Evolutionary conservation across 2,113 vertebrate genomes (phyloP).

Genomic region (Orientallactaga bullata): DNA sequence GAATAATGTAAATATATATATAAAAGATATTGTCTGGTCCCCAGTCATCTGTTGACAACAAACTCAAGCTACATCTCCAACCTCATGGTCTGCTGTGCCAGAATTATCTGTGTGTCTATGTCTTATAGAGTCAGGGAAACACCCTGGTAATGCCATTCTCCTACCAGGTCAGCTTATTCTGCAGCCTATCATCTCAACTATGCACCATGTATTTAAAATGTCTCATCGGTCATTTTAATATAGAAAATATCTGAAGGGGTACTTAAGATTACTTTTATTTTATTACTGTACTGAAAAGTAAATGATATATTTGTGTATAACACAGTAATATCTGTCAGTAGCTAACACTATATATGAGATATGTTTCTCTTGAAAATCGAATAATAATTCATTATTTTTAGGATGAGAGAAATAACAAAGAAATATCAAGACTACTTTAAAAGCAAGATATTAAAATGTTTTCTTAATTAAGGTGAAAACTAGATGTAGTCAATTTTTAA

Average conservation of each 20-base stretch:
- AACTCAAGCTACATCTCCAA: neutral
- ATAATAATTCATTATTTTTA: neutral
- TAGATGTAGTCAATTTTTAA: too few species aligned
- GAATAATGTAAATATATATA: too few species aligned
- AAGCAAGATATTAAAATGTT: neutral
- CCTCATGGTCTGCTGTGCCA: neutral
- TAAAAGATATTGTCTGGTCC: neutral
- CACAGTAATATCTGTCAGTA: neutral
- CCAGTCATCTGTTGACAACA: neutral
- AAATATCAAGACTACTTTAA: neutral
- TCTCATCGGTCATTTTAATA: neutral
- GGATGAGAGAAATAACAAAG: neutral
- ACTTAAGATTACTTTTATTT: neutral
- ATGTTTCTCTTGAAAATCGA: constrained; percentile 13
- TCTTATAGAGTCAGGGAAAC: accelerated
- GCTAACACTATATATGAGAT: neutral
- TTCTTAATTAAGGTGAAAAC: neutral
- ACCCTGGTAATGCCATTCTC: neutral
- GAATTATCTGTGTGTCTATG: too few species aligned
- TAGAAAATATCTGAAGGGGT: neutral
- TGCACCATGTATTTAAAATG: neutral
- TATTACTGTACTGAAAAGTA: neutral
- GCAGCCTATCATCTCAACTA: neutral
- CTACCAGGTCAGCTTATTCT: neutral
- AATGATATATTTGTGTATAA: neutral